A percentile compares a stretch with the other conserved stretches of the same genome.
Conservation (phyloP, 1,140 invertebrate species). For the Argopecten irradians region DNA sequence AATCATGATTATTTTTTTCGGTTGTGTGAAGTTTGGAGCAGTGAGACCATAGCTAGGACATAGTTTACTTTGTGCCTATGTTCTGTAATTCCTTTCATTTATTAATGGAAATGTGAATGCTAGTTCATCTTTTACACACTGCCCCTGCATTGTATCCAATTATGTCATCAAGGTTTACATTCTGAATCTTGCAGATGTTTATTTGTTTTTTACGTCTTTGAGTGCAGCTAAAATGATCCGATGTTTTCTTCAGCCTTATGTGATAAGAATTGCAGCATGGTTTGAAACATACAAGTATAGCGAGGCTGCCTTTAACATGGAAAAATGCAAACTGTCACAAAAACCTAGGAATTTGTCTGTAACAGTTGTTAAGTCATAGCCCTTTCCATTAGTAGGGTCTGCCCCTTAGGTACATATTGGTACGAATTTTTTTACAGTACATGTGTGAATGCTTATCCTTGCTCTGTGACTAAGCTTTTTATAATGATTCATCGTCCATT, state of each 20-base stretch:
- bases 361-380: background rate
- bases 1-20: too few relatives aligned
- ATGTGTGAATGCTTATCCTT: background rate
- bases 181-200: constrained; percentile 1
- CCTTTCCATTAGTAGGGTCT: background rate
- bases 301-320: background rate
- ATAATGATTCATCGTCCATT: background rate
- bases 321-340: background rate
- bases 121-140: background rate
- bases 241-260: background rate
- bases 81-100: too few relatives aligned
- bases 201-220: background rate
- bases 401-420: background rate
- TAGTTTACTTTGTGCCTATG: too few relatives aligned
- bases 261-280: background rate
- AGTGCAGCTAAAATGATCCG: background rate
- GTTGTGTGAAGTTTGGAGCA: too few relatives aligned
- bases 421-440: background rate
- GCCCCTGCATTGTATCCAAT: background rate
- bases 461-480: background rate
- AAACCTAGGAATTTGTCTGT: background rate
- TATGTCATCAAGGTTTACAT: background rate
- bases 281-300: too few relatives aligned
- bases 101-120: too few relatives aligned
- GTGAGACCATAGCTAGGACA: too few relatives aligned